Conservation (phyloP, 2,888 invertebrate species). For the Branchellion lobata region DNA sequence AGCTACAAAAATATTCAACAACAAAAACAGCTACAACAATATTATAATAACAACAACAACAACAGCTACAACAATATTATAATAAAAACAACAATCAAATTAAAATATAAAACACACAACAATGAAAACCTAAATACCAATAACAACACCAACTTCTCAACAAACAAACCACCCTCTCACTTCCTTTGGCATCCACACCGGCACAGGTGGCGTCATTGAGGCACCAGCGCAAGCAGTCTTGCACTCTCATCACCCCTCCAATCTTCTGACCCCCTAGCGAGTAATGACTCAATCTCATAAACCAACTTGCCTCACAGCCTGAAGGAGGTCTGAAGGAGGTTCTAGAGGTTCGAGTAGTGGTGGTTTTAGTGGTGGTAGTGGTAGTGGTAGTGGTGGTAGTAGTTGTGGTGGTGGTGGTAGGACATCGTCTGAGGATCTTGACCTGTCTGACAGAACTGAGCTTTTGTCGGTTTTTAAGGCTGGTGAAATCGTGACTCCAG, state of each 20-base stretch:
- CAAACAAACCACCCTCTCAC: no score
- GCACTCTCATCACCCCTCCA: neutral
- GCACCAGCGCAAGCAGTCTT: conserved; percentile 25
- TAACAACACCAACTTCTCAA: no score
- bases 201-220: neutral
- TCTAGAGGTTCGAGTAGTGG: neutral
- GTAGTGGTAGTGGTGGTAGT: conserved; percentile 13
- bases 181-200: conserved; percentile 10
- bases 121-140: no score
- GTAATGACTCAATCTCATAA: conserved; percentile 13
- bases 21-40: no score
- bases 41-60: no score
- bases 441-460: conserved; percentile 6
- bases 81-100: no score
- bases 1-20: no score
- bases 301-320: conserved; percentile 36
- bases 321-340: neutral
- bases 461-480: neutral
- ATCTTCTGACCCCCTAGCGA: neutral
- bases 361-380: neutral
- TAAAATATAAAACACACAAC: no score
- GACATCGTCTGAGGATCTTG: conserved; percentile 7
- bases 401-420: neutral
- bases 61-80: no score
- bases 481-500: neutral